A percentile compares a stretch with the other conserved stretches of the same genome.
These are phyloP conservation scores for Mesitornis unicolor DNA, from an alignment of 2,113 vertebrate species.

Conservation along the genomic window DNA sequence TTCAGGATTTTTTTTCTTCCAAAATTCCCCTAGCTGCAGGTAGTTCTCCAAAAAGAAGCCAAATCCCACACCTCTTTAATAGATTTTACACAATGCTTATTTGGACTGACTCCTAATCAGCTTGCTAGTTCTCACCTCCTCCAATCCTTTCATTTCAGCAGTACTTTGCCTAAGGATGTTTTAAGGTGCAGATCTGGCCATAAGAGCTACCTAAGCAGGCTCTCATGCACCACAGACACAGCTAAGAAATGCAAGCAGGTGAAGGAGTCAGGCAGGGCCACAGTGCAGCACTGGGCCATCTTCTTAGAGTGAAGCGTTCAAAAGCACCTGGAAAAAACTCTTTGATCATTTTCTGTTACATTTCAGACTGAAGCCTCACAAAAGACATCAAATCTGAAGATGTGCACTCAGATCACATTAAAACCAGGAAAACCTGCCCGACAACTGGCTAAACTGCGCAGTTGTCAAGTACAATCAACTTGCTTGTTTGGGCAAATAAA, in stretches of 20 bases:
- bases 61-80: neutral
- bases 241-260: neutral
- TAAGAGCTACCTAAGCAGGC: neutral
- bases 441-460: neutral
- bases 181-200: neutral
- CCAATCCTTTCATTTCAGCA: neutral
- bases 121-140: neutral
- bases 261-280: neutral
- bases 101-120: neutral
- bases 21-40: neutral
- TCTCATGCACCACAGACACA: neutral
- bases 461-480: neutral
- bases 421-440: neutral
- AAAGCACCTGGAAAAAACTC: neutral
- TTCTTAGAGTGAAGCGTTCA: neutral
- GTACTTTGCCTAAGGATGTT: neutral
- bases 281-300: rapidly evolving
- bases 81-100: neutral
- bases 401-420: neutral
- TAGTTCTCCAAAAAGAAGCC: neutral
- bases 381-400: neutral
- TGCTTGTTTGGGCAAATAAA: neutral
- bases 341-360: neutral
- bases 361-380: neutral
- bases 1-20: neutral